These are phyloP conservation scores for Drosophila equinoxialis DNA, from an alignment of 1,140 invertebrate species.

Conservation along the genomic window DNA sequence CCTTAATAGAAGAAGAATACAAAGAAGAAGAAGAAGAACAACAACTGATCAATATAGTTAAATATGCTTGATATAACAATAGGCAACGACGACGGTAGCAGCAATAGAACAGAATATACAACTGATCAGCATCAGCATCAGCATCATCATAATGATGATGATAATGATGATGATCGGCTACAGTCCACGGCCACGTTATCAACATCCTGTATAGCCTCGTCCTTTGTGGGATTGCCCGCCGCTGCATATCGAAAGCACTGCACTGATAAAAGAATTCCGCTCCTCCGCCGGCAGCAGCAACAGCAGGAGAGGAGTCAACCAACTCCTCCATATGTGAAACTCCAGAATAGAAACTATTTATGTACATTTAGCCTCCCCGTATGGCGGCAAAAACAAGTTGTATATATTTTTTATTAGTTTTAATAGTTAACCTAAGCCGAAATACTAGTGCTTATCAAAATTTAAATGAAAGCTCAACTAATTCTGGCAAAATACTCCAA, in stretches of 20 bases:
- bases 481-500: constrained; percentile 48
- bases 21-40: background rate
- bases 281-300: background rate
- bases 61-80: constrained; percentile 44
- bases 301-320: constrained; percentile 23
- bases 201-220: constrained; percentile 10
- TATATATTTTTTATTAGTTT: constrained; percentile 81
- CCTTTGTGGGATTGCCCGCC: no score
- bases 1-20: constrained; percentile 23
- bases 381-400: constrained; percentile 69
- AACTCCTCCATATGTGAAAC: constrained; percentile 54
- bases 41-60: constrained; percentile 40
- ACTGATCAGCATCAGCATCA: background rate
- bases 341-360: constrained; percentile 68
- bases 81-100: constrained; percentile 8
- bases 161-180: background rate
- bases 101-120: constrained; percentile 15
- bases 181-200: background rate
- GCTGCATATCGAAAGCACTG: background rate
- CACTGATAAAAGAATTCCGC: constrained; percentile 19
- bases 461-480: constrained; percentile 40
- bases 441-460: constrained; percentile 56
- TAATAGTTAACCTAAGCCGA: constrained; percentile 61
- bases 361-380: constrained; percentile 63
- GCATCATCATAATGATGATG: background rate